Evolutionary conservation across 1,140 invertebrate species (phyloP).

Genomic region (Lepidostoma basale): DNA sequence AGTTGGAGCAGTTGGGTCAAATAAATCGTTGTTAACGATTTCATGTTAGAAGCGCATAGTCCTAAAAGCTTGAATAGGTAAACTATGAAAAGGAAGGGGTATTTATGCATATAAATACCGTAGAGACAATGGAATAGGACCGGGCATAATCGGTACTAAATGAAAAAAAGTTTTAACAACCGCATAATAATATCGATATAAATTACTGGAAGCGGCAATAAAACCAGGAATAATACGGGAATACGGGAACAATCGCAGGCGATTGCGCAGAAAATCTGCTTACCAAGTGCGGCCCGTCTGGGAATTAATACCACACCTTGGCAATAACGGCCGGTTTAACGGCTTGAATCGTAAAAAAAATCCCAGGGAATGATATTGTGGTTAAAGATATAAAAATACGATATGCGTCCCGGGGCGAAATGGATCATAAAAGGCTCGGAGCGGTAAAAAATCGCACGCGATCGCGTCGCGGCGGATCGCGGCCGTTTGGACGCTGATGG

Average conservation of each 20-base stretch:
- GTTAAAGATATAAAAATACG: slow-evolving; percentile 38
- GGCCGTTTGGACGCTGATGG: background rate
- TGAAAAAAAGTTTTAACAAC: slow-evolving; percentile 31
- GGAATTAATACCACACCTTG: slow-evolving; percentile 38
- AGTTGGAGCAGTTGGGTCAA: too few species aligned
- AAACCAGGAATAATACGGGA: background rate
- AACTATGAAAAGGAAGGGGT: too few species aligned
- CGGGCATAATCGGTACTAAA: slow-evolving; percentile 7
- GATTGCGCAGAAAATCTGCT: slow-evolving; percentile 10
- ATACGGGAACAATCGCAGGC: background rate
- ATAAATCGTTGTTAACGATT: too few species aligned
- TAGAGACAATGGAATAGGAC: slow-evolving; percentile 2
- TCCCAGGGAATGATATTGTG: slow-evolving; percentile 33
- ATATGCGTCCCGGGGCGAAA: slow-evolving; percentile 29
- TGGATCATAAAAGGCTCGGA: slow-evolving; percentile 12
- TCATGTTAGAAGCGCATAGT: too few species aligned
- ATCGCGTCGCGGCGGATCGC: background rate
- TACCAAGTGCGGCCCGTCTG: slow-evolving; percentile 2
- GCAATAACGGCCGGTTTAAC: slow-evolving; percentile 43
- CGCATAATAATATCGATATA: slow-evolving; percentile 27
- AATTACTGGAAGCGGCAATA: slow-evolving; percentile 20
- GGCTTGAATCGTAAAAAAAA: slow-evolving; percentile 43
- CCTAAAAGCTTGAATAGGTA: too few species aligned
- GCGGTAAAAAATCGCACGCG: background rate
- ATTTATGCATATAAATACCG: too few species aligned